A percentile compares a stretch with the other conserved stretches of the same genome.
Evolutionary conservation across 2,888 invertebrate species (phyloP).

Genomic region (Mellilla xanthometata): DNA sequence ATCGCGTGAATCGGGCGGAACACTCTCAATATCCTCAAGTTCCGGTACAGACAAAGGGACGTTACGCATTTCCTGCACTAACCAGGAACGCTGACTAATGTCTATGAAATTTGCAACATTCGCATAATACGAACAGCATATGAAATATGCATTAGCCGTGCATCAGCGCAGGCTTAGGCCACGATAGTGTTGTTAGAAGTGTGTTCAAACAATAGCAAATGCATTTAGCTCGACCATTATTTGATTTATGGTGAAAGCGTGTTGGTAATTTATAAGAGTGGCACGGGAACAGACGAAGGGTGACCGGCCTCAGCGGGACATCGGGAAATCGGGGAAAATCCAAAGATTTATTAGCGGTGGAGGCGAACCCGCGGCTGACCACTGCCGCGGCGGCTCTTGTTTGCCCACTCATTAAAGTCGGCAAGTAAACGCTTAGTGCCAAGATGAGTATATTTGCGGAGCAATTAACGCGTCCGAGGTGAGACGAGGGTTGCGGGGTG

Average conservation of each 20-base stretch:
- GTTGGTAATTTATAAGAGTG: constrained; percentile 81
- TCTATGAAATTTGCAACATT: constrained; percentile 45
- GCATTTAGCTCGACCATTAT: constrained; percentile 75
- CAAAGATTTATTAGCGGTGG: constrained; percentile 75
- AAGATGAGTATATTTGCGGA: constrained; percentile 81
- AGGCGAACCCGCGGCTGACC: constrained; percentile 63
- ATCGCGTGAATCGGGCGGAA: constrained; percentile 56
- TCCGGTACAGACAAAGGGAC: constrained; percentile 65
- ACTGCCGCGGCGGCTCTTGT: constrained; percentile 58
- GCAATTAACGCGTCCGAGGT: constrained; percentile 77
- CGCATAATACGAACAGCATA: constrained; percentile 45
- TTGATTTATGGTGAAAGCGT: constrained; percentile 79
- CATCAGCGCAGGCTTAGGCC: constrained; percentile 41
- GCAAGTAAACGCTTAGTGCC: constrained; percentile 75
- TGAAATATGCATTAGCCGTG: constrained; percentile 51
- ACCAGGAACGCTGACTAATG: constrained; percentile 58
- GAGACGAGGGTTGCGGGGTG: constrained; percentile 70
- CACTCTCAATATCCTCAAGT: constrained; percentile 60
- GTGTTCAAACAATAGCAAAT: constrained; percentile 79
- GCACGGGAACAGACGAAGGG: constrained; percentile 60
- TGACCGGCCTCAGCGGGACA: constrained; percentile 58
- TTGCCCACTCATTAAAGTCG: constrained; percentile 80
- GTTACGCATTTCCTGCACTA: constrained; percentile 54
- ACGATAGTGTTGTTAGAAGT: constrained; percentile 59
- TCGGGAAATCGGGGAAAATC: constrained; percentile 78